Percentiles rank a stretch among this genome's conserved stretches.
Conservation (phyloP, 2,797 vertebrate genomes). For the Petrocephalus schoutedeni region DNA sequence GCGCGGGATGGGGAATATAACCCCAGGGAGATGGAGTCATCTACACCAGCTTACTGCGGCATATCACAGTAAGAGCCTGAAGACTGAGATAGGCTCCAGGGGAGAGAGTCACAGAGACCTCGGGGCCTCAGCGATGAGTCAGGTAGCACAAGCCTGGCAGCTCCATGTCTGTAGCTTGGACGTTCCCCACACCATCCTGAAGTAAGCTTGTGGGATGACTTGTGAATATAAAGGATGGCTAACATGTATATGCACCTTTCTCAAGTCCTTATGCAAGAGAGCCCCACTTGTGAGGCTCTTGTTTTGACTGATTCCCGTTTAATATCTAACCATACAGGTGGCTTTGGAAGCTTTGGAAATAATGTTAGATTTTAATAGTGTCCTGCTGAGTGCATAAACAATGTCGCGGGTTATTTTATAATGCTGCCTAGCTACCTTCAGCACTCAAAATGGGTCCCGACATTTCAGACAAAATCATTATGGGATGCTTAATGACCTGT, state of each 20-base stretch:
- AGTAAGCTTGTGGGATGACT: background rate
- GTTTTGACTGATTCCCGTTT: background rate
- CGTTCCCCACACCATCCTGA: background rate
- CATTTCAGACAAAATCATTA: background rate
- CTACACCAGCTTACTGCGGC: background rate
- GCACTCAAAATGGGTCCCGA: background rate
- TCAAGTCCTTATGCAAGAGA: background rate
- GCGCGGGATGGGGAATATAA: background rate
- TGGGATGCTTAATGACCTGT: background rate
- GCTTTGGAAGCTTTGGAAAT: background rate
- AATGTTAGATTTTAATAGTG: background rate
- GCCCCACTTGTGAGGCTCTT: background rate
- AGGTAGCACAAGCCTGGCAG: background rate
- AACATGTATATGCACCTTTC: background rate
- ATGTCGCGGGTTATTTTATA: background rate
- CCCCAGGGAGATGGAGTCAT: background rate
- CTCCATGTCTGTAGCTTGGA: background rate
- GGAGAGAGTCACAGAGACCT: background rate
- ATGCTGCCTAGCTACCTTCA: background rate
- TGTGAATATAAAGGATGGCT: background rate
- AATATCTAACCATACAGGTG: background rate
- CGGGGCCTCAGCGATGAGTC: background rate
- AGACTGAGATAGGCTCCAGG: background rate
- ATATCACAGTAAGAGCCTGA: background rate
- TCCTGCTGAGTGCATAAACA: background rate